These are phyloP conservation scores for Antechinus flavipes DNA, from an alignment of 2,113 vertebrate species.

Conservation along the genomic window DNA sequence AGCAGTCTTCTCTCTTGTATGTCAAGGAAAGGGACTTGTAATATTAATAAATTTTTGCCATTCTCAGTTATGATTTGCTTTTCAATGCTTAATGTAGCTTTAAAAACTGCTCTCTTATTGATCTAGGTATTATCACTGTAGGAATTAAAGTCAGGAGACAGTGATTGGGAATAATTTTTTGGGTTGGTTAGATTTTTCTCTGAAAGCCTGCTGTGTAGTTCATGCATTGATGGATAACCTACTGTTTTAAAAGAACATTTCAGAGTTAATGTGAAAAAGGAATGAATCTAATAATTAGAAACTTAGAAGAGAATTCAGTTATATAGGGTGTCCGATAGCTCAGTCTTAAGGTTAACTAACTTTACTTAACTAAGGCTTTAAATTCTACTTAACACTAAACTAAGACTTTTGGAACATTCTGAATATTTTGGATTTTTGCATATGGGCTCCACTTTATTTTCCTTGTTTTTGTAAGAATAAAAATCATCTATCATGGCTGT, in stretches of 20 bases:
- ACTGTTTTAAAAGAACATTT: conserved; percentile 82
- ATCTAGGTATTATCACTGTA: conserved; percentile 86
- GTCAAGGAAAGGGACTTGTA: conserved; percentile 77
- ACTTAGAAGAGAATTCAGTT: conserved; percentile 74
- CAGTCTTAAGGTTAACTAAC: background rate
- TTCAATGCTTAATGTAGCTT: conserved; percentile 84
- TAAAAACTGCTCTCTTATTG: conserved; percentile 84
- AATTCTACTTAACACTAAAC: background rate
- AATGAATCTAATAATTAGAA: conserved; percentile 83
- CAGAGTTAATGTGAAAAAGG: conserved; percentile 74
- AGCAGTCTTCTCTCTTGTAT: conserved; percentile 74
- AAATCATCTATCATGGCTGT: conserved; percentile 57
- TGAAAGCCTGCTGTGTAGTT: conserved; percentile 81
- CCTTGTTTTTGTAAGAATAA: background rate
- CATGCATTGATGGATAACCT: conserved; percentile 82
- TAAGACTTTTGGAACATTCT: background rate
- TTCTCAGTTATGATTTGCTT: conserved; percentile 79
- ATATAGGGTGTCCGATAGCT: background rate
- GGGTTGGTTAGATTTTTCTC: conserved; percentile 83
- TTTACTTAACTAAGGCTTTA: background rate
- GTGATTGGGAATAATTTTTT: conserved; percentile 85
- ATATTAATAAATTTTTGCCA: conserved; percentile 81
- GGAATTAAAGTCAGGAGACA: conserved; percentile 83
- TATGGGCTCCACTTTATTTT: conserved; percentile 68
- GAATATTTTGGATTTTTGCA: conserved; percentile 68